Evolutionary conservation across 2,797 vertebrate species (phyloP).

Genomic region (Holocentrus rufus): DNA sequence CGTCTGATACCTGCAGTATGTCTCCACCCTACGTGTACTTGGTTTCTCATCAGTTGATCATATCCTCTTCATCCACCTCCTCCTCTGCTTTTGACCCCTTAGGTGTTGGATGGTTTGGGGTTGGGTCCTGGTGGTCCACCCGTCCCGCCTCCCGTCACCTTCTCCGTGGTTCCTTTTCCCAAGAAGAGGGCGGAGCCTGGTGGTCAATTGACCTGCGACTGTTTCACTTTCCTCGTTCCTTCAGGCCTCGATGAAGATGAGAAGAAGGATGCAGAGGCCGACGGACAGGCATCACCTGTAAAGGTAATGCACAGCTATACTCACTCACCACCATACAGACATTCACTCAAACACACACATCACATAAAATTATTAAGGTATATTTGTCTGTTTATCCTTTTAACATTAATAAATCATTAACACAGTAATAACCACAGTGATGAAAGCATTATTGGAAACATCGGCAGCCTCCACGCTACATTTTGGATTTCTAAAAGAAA

Average conservation of each 20-base stretch:
- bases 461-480: no score
- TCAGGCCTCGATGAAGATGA: conserved; percentile 66
- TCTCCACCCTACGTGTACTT: neutral
- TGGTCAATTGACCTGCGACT: conserved; percentile 54
- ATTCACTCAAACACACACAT: no score
- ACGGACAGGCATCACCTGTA: neutral
- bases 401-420: no score
- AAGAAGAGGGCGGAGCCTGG: conserved; percentile 54
- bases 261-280: conserved; percentile 69
- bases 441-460: no score
- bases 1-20: neutral
- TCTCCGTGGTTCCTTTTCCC: conserved; percentile 85
- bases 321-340: neutral
- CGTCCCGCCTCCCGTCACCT: conserved; percentile 77
- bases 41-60: neutral
- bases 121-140: conserved; percentile 82
- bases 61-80: neutral
- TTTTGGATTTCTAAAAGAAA: no score
- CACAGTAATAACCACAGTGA: no score
- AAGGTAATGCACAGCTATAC: conserved; percentile 73
- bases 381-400: neutral
- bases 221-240: conserved; percentile 82
- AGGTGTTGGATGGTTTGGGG: conserved; percentile 87
- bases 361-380: neutral
- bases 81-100: conserved; percentile 32